Evolutionary conservation across 2,797 vertebrate genomes (phyloP).

Genomic region (Anolis apletophallus): DNA sequence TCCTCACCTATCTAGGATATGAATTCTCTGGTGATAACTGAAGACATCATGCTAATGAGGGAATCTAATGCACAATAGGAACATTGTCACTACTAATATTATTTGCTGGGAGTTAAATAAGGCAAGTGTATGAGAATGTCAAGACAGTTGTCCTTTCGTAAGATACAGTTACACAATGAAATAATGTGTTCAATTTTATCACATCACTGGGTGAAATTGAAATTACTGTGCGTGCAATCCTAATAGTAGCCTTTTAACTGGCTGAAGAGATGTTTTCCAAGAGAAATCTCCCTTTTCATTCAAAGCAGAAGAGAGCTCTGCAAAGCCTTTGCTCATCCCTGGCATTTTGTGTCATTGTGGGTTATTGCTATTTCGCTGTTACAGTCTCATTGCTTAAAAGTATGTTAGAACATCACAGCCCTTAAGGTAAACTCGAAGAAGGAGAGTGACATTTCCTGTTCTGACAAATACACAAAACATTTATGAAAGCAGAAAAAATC

Average conservation of each 20-base stretch:
- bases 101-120: conserved; percentile 84
- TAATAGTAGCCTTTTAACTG: conserved; percentile 74
- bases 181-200: conserved; percentile 85
- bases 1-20: conserved; percentile 78
- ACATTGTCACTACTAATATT: conserved; percentile 85
- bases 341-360: conserved; percentile 68
- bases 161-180: conserved; percentile 83
- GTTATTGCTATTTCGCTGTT: conserved; percentile 65
- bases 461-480: conserved; percentile 69
- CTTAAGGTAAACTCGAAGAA: conserved; percentile 62
- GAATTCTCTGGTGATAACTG: conserved; percentile 82
- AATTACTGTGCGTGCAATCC: conserved; percentile 82
- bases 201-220: conserved; percentile 83
- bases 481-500: conserved; percentile 68
- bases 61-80: conserved; percentile 82
- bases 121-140: conserved; percentile 82
- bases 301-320: conserved; percentile 69
- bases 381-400: conserved; percentile 68
- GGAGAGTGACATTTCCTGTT: conserved; percentile 68
- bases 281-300: conserved; percentile 71
- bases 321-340: conserved; percentile 66
- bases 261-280: conserved; percentile 66
- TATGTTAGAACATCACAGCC: conserved; percentile 63
- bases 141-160: conserved; percentile 83
- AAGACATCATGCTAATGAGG: conserved; percentile 82